These are phyloP conservation scores for Anser brachyrhynchus DNA, from an alignment of 2,113 vertebrate species.

Conservation along the genomic window DNA sequence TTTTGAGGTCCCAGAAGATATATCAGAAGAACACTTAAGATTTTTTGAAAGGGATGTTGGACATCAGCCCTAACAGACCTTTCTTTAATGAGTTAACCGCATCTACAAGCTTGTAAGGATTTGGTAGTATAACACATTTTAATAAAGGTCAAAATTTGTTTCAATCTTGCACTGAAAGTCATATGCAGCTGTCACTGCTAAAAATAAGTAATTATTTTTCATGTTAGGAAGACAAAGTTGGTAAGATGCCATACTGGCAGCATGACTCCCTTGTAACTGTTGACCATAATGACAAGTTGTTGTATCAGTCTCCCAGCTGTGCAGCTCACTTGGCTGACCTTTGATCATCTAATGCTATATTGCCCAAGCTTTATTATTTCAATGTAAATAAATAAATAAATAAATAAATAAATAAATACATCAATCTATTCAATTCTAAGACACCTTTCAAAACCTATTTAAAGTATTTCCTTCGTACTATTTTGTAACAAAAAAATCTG, in stretches of 20 bases:
- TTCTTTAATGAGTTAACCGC: neutral
- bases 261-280: neutral
- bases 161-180: neutral
- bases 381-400: neutral
- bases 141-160: neutral
- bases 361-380: neutral
- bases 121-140: neutral
- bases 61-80: neutral
- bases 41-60: neutral
- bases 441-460: neutral
- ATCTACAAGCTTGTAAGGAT: neutral
- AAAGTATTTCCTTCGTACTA: neutral
- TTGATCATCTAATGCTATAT: neutral
- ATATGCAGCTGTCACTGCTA: neutral
- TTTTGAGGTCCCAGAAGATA: neutral
- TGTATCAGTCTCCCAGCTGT: neutral
- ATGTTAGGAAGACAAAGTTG: neutral
- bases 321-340: neutral
- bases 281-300: neutral
- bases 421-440: neutral
- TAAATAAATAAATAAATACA: too few species aligned
- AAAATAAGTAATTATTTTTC: neutral
- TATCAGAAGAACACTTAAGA: neutral
- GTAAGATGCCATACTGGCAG: neutral
- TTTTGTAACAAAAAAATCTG: neutral